Evolutionary conservation across 1,140 invertebrate species (phyloP), one percentile per base, ranked within the genome.

Genomic region (Drosophila teissieri): DNA sequence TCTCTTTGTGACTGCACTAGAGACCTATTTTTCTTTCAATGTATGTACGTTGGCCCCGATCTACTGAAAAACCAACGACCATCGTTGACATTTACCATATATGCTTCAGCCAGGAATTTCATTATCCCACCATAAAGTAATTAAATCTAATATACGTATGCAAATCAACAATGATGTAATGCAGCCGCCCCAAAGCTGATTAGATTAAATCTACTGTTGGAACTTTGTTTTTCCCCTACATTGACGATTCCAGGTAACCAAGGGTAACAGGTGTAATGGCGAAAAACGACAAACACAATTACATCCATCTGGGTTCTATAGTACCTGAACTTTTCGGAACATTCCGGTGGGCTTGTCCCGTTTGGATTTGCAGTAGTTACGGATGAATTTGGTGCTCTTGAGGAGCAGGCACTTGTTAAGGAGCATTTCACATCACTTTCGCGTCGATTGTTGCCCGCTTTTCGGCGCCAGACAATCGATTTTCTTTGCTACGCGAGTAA

Each of bases 341-440:
- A 86, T 88, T 34, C 83, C 78, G 4, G 37, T 53, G 12, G 42
- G 31, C 7, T 76, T 73, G 10, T 56, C 52, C 44, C 69, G 52
- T 24, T 45, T 51, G 7, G 74, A 36, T 24, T 76, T 65, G 76
- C 70, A 48, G 6, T 79, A 80, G 37, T 63, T 45, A 2, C 84
- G 83, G 36, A 76, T 51, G 3, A 83, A 27, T 19, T 49, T 64
- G 0, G 75, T 79, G 53, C 67, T 80, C 62, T 83, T 45, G n/a
- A 73, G 67, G 67, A 88, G 83, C 52, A 67, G 64, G 52, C 60
- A 83, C 49, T 83, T 83, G 63, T 64, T 76, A 7, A 76, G 42
- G 10, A 88, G 62, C 83, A 86, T 86, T 83, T 86, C 77, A 88
- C 83, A 81, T 86, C 82, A 88, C 69, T 57, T 37, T 51, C 55